Evolutionary conservation across 1,140 invertebrate species (phyloP).

Genomic region (Leucophenga varia): DNA sequence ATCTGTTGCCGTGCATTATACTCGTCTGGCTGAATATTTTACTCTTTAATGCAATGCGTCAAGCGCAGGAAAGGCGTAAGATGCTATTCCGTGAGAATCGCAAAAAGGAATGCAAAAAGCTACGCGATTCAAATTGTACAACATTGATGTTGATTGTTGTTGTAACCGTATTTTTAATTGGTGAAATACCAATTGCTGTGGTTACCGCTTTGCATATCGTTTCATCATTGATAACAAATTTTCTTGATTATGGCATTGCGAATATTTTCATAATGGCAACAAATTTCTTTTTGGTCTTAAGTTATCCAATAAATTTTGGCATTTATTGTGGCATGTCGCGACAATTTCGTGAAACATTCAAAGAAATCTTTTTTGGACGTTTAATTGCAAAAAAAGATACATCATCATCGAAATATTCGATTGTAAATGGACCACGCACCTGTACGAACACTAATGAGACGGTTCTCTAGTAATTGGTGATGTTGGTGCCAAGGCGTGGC

Average conservation of each 20-base stretch:
- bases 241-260: conserved; percentile 77
- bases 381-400: conserved; percentile 64
- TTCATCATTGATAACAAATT: conserved; percentile 68
- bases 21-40: conserved; percentile 87
- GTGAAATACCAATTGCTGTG: conserved; percentile 88
- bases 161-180: conserved; percentile 85
- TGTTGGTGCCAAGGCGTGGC: conserved; percentile 47
- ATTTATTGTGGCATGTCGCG: conserved; percentile 95
- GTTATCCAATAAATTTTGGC: conserved; percentile 92
- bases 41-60: conserved; percentile 79
- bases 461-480: conserved; percentile 66
- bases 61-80: conserved; percentile 77
- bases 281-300: conserved; percentile 88
- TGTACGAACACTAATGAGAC: conserved; percentile 83
- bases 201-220: conserved; percentile 85
- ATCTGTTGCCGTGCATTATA: conserved; percentile 83
- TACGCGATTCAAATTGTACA: conserved; percentile 86
- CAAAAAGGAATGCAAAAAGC: conserved; percentile 79
- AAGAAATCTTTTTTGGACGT: conserved; percentile 77
- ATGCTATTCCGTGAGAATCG: conserved; percentile 82
- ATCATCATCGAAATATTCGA: conserved; percentile 72
- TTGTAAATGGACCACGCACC: conserved; percentile 77
- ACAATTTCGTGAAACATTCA: conserved; percentile 92
- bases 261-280: conserved; percentile 84
- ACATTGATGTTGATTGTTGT: conserved; percentile 95